Base-by-base conservation (phyloP, 1,140 invertebrate genomes). In the Armadillidium nasatum region DNA sequence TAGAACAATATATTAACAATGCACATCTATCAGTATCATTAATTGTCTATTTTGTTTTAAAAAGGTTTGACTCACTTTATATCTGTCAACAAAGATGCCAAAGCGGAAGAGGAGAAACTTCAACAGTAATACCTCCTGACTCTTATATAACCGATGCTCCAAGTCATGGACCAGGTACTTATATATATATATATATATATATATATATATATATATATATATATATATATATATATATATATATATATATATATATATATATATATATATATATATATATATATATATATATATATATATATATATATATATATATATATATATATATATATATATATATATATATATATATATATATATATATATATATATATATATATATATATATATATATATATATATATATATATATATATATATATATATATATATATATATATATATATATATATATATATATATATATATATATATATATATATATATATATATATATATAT, bases 11-110 rank as follows among this genome's bases (percentile, higher is more conserved):
- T 6, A 33, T 33, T 33, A 33, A 33, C n/a, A n/a, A n/a, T n/a
- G n/a, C n/a, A n/a, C n/a, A n/a, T n/a, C n/a, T n/a, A n/a, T n/a
- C n/a, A n/a, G n/a, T n/a, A n/a, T n/a, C n/a, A n/a, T n/a, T n/a
- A n/a, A n/a, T n/a, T n/a, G n/a, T n/a, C n/a, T n/a, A n/a, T n/a
- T n/a, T n/a, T n/a, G n/a, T n/a, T n/a, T n/a, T n/a, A n/a, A n/a
- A n/a, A n/a, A n/a, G 76, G 46, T 80, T 81, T 78, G 79, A 78
- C 50, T 71, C 80, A 11, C 43, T 76, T n/a, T 46, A 78, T 13
- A 43, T 81, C 44, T 81, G 80, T 70, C 73, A 78, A 72, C 75
- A 76, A 11, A 73, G 75, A 15, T 81, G 80, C 46, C 43, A 75
- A 74, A 45, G 45, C 10, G 69, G 43, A 9, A 43, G 67, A 13